Evolutionary conservation across 1,140 invertebrate species (phyloP), one percentile per base, ranked within the genome.

Genomic region (Dryas iulia): DNA sequence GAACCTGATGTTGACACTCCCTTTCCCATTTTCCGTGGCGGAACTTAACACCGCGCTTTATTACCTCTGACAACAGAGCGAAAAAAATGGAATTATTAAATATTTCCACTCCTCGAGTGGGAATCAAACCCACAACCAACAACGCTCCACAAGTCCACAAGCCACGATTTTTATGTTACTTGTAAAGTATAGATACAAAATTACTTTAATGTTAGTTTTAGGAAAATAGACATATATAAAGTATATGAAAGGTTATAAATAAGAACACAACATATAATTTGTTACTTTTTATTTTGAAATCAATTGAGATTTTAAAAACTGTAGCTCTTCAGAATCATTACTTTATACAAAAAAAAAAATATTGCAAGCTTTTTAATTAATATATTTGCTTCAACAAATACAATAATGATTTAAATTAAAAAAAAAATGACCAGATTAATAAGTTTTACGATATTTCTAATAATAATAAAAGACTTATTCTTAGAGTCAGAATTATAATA

Each of bases 401-500:
- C 82, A 89, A 89, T 85, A 86, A 87, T 86, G 82, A 84, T 88
- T 87, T 88, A 87, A 90, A 87, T 86, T 28, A 28, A 86, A 89
- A 71, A n/a, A 63, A 64, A 88, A 90, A 91, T 91, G 89, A 91
- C 89, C 89, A 91, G 89, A 91, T 91, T 91, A 91, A 89, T 91
- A 87, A n/a, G 77, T 82, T 87, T 88, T 85, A 82, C 73, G 80
- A 85, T 82, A 87, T 77, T 81, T 86, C 79, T 87, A 84, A 81
- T 86, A 89, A 85, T 88, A 88, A n/a, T n/a, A n/a, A n/a, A 47
- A 81, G 80, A 78, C 83, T 88, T 89, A 88, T 85, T 82, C 72
- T 79, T 86, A 88, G 73, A 86, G 89, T 90, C 87, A 88, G 83
- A 83, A 85, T 84, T 87, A 86, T 86, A 84, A 84, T 85, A 85